Base-by-base conservation (phyloP, 2,888 invertebrate genomes). In the Cheilosia vernalis region DNA sequence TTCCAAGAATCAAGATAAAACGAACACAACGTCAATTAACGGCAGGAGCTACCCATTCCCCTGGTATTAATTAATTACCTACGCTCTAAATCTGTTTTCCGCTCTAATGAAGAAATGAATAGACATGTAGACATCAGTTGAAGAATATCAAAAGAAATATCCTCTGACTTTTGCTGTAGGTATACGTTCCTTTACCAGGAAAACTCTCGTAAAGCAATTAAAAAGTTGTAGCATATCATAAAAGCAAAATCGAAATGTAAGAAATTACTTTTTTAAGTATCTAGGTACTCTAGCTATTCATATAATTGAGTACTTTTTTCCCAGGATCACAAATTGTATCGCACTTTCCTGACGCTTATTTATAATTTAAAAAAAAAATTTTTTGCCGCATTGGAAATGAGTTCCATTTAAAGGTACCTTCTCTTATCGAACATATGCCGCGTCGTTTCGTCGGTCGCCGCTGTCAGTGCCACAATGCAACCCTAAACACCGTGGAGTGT, bases 151-250 rank as follows among this genome's bases (percentile, higher is more conserved):
- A 37, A 37, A 37, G 37, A 37, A 13, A 37, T 37, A 13, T 37
- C 37, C 13, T 37, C 37, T 0, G 37, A 37, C 13, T 0, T 2
- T 13, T 37, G 13, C 37, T 67, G 44, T 63, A 17, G n/a, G 13
- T 49, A n/a, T n/a, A n/a, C n/a, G n/a, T n/a, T 72, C 51, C 15
- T 13, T 73, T 66, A 40, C 51, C 7, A 51, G 30, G 42, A 55
- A 63, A 63, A 74, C 37, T 27, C 10, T 9, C 19, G 21, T n/a
- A 72, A 78, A 66, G 72, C 70, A 83, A 83, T 83, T 83, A 83
- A 83, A 83, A 83, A 72, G 63, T 79, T 79, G 19, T 70, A 17
- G n/a, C 44, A 17, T 33, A 37, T 40, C 40, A 56, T 66, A 27
- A 66, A 74, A 69, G 19, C 63, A n/a, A 58, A 74, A 66, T 66